Conservation (phyloP, 2,888 invertebrate species). For the Erpobdella octoculata region DNA sequence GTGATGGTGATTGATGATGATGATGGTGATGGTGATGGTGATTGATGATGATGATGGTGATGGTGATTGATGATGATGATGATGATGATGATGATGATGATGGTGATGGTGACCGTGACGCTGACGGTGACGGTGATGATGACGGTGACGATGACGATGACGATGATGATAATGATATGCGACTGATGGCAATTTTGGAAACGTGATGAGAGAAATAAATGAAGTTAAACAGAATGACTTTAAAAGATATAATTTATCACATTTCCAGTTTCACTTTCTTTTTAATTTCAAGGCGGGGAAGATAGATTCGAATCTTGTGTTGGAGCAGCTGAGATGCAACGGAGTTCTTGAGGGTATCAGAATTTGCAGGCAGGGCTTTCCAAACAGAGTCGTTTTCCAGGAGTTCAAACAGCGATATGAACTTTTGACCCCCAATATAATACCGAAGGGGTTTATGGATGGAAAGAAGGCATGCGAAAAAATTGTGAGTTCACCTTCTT, state of each 20-base stretch:
- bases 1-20: background rate
- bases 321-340: conserved; percentile 91
- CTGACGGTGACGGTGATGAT: background rate
- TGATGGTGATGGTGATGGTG: conserved; percentile 12
- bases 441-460: conserved; percentile 98
- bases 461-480: conserved; percentile 98
- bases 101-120: background rate
- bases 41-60: conserved; percentile 10
- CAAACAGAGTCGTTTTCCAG: conserved; percentile 96
- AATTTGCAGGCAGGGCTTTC: conserved; percentile 98
- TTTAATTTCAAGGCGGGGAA: conserved; percentile 77
- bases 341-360: conserved; percentile 98
- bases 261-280: too few species aligned
- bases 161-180: too few species aligned
- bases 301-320: conserved; percentile 88
- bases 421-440: conserved; percentile 91
- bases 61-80: background rate
- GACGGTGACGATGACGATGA: too few species aligned
- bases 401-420: conserved; percentile 63
- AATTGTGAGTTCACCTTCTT: conserved; percentile 65
- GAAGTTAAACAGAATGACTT: too few species aligned
- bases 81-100: background rate
- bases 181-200: too few species aligned
- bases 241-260: too few species aligned
- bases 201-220: too few species aligned